phyloP scores from a whole-genome alignment of 2,797 vertebrate species.

The Petrocephalus sullivani region DNA sequence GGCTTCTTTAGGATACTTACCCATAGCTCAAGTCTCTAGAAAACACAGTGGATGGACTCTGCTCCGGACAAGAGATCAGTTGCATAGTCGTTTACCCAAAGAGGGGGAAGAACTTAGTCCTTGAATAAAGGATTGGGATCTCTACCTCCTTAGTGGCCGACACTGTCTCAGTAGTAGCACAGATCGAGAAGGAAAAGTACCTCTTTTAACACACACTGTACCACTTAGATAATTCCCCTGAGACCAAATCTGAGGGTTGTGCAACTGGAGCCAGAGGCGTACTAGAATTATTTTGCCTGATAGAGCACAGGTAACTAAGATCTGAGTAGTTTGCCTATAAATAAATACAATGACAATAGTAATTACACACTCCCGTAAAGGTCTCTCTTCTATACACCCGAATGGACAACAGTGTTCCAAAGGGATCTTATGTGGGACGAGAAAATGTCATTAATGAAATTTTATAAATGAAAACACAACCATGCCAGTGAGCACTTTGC shows the following conservation, averaged over 20 bases:
- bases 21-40: neutral
- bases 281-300: neutral
- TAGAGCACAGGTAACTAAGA: neutral
- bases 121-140: neutral
- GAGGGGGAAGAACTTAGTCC: neutral
- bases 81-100: neutral
- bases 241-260: neutral
- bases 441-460: neutral
- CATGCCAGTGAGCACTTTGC: neutral
- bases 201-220: neutral
- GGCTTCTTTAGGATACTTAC: neutral
- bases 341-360: neutral
- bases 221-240: neutral
- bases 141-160: neutral
- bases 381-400: neutral
- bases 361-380: neutral
- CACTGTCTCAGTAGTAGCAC: neutral
- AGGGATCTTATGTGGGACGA: neutral
- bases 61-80: neutral
- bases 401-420: neutral
- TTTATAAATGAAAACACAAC: neutral
- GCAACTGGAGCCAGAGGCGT: neutral
- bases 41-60: neutral
- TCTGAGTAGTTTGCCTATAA: neutral
- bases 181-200: neutral